Conservation (phyloP, 92 coral and sea anemone genomes). For the Palythoa heliodiscus region DNA sequence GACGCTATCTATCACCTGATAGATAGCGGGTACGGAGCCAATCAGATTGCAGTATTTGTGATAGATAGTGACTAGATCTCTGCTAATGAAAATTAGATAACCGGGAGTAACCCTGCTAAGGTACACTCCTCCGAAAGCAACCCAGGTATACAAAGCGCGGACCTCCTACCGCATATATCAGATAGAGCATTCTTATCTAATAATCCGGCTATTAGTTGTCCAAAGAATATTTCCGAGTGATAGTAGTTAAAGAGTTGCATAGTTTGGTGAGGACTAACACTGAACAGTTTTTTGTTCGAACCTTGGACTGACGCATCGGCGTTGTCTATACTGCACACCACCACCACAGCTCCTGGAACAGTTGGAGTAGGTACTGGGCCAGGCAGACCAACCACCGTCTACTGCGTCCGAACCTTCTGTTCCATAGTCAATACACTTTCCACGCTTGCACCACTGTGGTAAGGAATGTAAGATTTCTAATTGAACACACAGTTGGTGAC, state of each 20-base stretch:
- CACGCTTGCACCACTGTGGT: slow-evolving; percentile 95
- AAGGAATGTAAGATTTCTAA: background rate
- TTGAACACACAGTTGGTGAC: too few species aligned
- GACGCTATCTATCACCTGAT: too few species aligned
- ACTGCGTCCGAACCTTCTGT: slow-evolving; percentile 84
- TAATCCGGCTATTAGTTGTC: too few species aligned
- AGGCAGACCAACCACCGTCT: slow-evolving; percentile 95
- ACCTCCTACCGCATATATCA: too few species aligned
- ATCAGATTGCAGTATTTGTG: too few species aligned
- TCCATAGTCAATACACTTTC: slow-evolving; percentile 77
- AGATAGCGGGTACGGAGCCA: too few species aligned
- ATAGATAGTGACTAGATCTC: too few species aligned
- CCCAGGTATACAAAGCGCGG: too few species aligned
- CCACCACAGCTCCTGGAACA: slow-evolving; percentile 93
- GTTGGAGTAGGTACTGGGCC: slow-evolving; percentile 83
- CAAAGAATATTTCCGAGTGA: background rate
- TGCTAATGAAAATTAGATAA: too few species aligned
- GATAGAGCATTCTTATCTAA: too few species aligned
- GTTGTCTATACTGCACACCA: slow-evolving; percentile 92
- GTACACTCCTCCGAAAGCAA: too few species aligned
- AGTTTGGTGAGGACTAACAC: background rate
- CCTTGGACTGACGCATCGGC: slow-evolving; percentile 92
- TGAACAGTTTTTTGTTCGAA: slow-evolving; percentile 35
- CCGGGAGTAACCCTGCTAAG: too few species aligned
- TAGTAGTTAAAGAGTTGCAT: background rate